These are phyloP conservation scores for Drosophila paramelanica DNA, from an alignment of 2,888 invertebrate genomes.

Conservation along the genomic window DNA sequence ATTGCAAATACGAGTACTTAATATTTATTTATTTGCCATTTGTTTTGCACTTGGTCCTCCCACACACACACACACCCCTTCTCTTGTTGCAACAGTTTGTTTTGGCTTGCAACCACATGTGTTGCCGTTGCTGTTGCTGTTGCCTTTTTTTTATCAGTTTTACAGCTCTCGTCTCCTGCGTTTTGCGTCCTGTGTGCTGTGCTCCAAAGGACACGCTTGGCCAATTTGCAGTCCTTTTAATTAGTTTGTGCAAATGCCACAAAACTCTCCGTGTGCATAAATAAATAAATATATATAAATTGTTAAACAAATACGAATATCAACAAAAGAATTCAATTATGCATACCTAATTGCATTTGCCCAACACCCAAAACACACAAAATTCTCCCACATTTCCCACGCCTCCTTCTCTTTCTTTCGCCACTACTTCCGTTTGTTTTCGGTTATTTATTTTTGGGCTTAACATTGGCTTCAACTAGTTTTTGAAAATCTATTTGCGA, in stretches of 20 bases:
- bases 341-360: constrained; percentile 52
- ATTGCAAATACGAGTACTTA: constrained; percentile 57
- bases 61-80: too few species aligned
- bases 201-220: constrained; percentile 18
- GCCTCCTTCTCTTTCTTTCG: too few species aligned
- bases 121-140: not conserved
- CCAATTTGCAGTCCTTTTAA: constrained; percentile 64
- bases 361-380: constrained; percentile 4
- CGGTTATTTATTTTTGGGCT: too few species aligned
- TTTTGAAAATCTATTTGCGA: too few species aligned
- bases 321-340: constrained; percentile 61
- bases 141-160: constrained; percentile 14
- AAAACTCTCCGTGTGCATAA: constrained; percentile 9
- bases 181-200: not conserved
- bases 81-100: constrained; percentile 37
- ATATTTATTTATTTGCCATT: constrained; percentile 71
- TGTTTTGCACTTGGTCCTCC: constrained; percentile 21
- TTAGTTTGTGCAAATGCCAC: constrained; percentile 61
- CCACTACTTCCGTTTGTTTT: too few species aligned
- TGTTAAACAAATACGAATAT: constrained; percentile 38
- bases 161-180: not conserved
- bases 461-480: too few species aligned
- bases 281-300: constrained; percentile 42
- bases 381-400: not conserved
- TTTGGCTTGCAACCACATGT: constrained; percentile 46